Conservation (phyloP, 2,797 vertebrate species). For the Acrocephalus scirpaceus region DNA sequence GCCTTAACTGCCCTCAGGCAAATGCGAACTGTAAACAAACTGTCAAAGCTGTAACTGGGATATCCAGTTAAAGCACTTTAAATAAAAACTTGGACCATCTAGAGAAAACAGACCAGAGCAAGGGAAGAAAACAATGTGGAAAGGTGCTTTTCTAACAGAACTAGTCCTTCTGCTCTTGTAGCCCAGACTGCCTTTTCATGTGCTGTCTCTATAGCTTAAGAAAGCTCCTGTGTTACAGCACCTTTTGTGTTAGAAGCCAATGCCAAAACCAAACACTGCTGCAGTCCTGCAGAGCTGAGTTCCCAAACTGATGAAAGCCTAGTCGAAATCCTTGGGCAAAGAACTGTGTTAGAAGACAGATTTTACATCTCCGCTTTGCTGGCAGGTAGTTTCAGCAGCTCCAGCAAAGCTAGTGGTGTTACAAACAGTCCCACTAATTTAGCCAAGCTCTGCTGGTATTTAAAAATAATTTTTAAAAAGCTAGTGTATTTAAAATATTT, state of each 20-base stretch:
- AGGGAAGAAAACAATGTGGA: conserved; percentile 43
- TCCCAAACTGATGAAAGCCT: background rate
- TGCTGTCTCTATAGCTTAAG: background rate
- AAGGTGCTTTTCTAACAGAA: conserved; percentile 61
- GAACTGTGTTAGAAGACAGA: background rate
- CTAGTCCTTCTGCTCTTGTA: background rate
- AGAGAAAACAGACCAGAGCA: conserved; percentile 56
- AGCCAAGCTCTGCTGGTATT: background rate
- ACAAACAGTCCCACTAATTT: background rate
- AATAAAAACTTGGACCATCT: conserved; percentile 67
- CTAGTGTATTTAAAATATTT: background rate
- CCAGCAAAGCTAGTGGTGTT: background rate
- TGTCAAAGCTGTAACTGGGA: conserved; percentile 70
- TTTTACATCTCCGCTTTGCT: background rate
- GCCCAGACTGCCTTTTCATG: background rate
- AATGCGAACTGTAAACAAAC: conserved; percentile 72
- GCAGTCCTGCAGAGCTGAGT: background rate
- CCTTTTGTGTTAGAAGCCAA: background rate
- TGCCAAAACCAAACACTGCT: background rate
- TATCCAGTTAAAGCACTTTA: conserved; percentile 75
- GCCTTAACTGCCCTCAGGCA: conserved; percentile 66
- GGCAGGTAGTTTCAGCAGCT: background rate
- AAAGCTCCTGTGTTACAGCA: background rate
- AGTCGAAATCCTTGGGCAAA: background rate
- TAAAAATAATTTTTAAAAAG: background rate